Conservation (phyloP, 2,113 vertebrate genomes). For the Arenaria interpres region DNA sequence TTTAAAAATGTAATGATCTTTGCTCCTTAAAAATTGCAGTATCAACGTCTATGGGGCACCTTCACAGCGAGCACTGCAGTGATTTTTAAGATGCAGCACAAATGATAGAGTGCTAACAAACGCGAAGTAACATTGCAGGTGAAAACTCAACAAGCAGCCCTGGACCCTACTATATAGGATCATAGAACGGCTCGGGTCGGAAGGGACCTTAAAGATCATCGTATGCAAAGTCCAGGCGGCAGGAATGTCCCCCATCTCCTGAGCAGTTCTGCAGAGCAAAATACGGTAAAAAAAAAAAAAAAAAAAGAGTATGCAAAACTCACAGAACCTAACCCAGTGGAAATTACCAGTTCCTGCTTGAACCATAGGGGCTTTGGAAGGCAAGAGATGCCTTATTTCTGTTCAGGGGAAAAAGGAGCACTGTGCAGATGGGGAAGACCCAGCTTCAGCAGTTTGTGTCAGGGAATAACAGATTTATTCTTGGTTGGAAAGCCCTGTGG, state of each 20-base stretch:
- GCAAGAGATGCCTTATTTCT: slow-evolving; percentile 51
- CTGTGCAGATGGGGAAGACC: slow-evolving; percentile 72
- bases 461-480: slow-evolving; percentile 69
- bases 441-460: slow-evolving; percentile 69
- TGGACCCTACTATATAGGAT: background rate
- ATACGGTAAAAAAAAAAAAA: background rate
- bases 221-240: background rate
- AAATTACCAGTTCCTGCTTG: slow-evolving; percentile 45
- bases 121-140: background rate
- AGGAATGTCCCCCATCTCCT: slow-evolving; percentile 2
- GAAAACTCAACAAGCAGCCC: slow-evolving; percentile 36
- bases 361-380: slow-evolving; percentile 40
- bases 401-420: slow-evolving; percentile 58
- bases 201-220: too few species aligned
- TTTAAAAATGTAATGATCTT: slow-evolving; percentile 61
- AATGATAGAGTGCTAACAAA: slow-evolving; percentile 43
- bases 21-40: slow-evolving; percentile 64
- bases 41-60: slow-evolving; percentile 61
- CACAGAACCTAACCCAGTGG: slow-evolving; percentile 52
- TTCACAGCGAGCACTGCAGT: slow-evolving; percentile 57
- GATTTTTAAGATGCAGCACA: slow-evolving; percentile 64
- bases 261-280: slow-evolving; percentile 32
- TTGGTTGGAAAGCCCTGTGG: slow-evolving; percentile 66
- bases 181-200: too few species aligned
- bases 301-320: slow-evolving; percentile 14